phyloP scores from a whole-genome alignment of 2,888 invertebrate species.

The Aquatica leii region DNA sequence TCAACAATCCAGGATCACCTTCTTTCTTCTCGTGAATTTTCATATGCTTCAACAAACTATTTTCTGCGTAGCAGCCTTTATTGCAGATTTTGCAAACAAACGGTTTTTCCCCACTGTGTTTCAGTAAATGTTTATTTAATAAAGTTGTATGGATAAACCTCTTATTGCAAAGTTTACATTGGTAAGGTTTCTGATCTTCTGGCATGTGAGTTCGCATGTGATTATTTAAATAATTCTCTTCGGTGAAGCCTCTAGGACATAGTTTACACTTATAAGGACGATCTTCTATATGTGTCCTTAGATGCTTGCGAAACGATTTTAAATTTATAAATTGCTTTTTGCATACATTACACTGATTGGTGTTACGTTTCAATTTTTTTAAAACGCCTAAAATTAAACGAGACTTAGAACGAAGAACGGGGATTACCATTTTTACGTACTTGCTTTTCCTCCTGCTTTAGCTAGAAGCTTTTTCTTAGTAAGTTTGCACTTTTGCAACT shows the following conservation, averaged over 20 bases:
- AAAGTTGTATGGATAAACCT: conserved; percentile 61
- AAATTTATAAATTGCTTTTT: conserved; percentile 60
- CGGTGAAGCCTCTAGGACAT: conserved; percentile 59
- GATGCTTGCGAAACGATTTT: conserved; percentile 61
- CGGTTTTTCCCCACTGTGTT: conserved; percentile 62
- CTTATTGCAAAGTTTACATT: conserved; percentile 61
- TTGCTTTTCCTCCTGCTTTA: conserved; percentile 49
- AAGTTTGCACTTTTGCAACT: conserved; percentile 53
- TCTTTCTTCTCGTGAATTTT: conserved; percentile 61
- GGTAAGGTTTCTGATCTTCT: conserved; percentile 61
- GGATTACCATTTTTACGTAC: conserved; percentile 35
- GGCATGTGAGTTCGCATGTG: conserved; percentile 60
- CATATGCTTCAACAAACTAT: conserved; percentile 61
- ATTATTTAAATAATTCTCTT: conserved; percentile 61
- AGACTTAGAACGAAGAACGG: not conserved
- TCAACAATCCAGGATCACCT: conserved; percentile 59
- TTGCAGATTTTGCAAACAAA: conserved; percentile 61
- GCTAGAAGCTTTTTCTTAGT: conserved; percentile 55
- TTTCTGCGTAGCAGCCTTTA: conserved; percentile 60
- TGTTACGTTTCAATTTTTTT: conserved; percentile 55
- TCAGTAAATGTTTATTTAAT: conserved; percentile 60
- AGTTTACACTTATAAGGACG: conserved; percentile 59
- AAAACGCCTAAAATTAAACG: conserved; percentile 35
- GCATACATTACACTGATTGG: conserved; percentile 60
- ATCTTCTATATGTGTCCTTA: conserved; percentile 61